phyloP scores from a whole-genome alignment of 1,140 invertebrate genomes.

The Ericerus pela region DNA sequence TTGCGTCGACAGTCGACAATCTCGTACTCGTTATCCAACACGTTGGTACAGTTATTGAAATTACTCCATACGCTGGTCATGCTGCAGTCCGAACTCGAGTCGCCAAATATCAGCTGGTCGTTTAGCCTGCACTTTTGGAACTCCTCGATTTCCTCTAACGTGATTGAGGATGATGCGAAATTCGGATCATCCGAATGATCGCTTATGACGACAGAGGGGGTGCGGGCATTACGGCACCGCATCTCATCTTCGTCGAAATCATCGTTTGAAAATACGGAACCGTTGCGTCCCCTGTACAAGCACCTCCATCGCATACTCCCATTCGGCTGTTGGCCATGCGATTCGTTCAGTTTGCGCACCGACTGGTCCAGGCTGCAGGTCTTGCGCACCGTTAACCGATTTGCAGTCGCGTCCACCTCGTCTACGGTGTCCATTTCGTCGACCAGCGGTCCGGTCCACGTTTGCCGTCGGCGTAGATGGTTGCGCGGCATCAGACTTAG shows the following conservation, averaged over 20 bases:
- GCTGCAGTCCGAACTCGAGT: slow-evolving; percentile 39
- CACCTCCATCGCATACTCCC: neutral
- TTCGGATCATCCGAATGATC: slow-evolving; percentile 60
- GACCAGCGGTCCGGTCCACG: slow-evolving; percentile 18
- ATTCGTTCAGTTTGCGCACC: slow-evolving; percentile 1
- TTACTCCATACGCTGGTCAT: slow-evolving; percentile 48
- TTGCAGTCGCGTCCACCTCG: neutral
- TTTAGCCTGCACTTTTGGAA: slow-evolving; percentile 27
- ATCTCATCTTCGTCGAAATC: slow-evolving; percentile 17
- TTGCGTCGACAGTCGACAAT: slow-evolving; percentile 38
- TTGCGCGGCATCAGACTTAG: neutral
- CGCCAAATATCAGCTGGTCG: slow-evolving; percentile 18
- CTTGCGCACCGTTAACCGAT: neutral
- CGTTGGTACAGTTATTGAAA: slow-evolving; percentile 39
- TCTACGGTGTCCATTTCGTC: neutral
- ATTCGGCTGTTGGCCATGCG: neutral
- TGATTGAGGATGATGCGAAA: slow-evolving; percentile 30
- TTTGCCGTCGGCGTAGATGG: slow-evolving; percentile 24
- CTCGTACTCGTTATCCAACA: slow-evolving; percentile 38
- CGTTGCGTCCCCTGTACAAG: neutral
- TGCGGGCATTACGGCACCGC: slow-evolving; percentile 43
- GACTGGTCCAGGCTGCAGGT: slow-evolving; percentile 17
- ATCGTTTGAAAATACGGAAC: slow-evolving; percentile 9
- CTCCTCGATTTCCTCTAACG: slow-evolving; percentile 48
- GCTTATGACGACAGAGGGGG: slow-evolving; percentile 66